Evolutionary conservation across 35 echinoderm and acorn worm genomes (phyloP).

Genomic region (Anneissia japonica): DNA sequence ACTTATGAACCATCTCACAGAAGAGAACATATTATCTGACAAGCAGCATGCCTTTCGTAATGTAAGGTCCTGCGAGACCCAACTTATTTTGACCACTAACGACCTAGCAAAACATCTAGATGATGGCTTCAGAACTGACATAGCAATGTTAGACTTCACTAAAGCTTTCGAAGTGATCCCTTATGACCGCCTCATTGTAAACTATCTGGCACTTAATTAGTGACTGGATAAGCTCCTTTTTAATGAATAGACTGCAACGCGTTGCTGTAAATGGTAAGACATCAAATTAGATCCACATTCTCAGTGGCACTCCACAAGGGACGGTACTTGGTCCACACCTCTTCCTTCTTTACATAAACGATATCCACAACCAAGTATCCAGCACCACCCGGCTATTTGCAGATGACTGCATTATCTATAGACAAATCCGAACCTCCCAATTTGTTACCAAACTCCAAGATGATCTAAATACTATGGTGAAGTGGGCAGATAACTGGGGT

Average conservation of each 20-base stretch:
- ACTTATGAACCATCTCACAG: slow-evolving; percentile 4
- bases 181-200: slow-evolving; percentile 17
- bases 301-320: slow-evolving; percentile 14
- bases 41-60: slow-evolving; percentile 30
- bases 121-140: neutral
- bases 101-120: slow-evolving; percentile 12
- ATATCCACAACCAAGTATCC: neutral
- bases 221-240: too few species aligned
- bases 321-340: slow-evolving; percentile 12
- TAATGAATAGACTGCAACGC: neutral
- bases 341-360: slow-evolving; percentile 21
- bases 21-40: slow-evolving; percentile 18
- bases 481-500: neutral
- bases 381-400: neutral
- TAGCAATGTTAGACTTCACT: slow-evolving; percentile 36
- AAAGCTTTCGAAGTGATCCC: slow-evolving; percentile 46
- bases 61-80: slow-evolving; percentile 11
- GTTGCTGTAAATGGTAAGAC: slow-evolving; percentile 11
- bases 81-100: slow-evolving; percentile 26
- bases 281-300: slow-evolving; percentile 5
- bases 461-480: neutral
- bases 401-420: too few species aligned
- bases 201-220: neutral
- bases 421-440: neutral
- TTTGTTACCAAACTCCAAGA: neutral